Conservation (phyloP, 2,797 vertebrate genomes). For the Coluber constrictor region DNA sequence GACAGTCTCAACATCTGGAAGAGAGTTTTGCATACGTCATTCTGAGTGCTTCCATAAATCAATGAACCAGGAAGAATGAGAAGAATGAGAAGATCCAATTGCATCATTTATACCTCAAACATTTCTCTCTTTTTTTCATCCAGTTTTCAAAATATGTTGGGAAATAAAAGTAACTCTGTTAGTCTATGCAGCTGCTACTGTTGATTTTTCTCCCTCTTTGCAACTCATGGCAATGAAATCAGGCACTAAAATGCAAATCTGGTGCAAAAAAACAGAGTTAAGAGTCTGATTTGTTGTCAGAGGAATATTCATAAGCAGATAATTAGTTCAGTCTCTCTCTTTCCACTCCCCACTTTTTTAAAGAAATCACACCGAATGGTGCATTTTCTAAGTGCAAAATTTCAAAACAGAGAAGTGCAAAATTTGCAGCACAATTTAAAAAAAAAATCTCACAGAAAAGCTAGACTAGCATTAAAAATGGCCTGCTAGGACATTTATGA, state of each 20-base stretch:
- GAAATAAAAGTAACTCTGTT: background rate
- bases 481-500: background rate
- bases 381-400: background rate
- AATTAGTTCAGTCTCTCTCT: background rate
- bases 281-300: background rate
- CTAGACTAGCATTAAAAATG: background rate
- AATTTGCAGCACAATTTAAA: background rate
- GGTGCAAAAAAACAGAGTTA: background rate
- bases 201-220: background rate
- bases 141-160: background rate
- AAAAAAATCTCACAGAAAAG: background rate
- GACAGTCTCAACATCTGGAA: background rate
- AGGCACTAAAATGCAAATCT: background rate
- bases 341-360: background rate
- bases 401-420: background rate
- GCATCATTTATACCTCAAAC: background rate
- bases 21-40: background rate
- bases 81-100: background rate
- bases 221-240: background rate
- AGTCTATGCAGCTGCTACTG: background rate
- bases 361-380: background rate
- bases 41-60: background rate
- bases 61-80: background rate
- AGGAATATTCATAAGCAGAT: background rate
- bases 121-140: background rate